These are phyloP conservation scores for Pilophorus perplexus DNA, from an alignment of 2,888 invertebrate genomes.

Conservation along the genomic window DNA sequence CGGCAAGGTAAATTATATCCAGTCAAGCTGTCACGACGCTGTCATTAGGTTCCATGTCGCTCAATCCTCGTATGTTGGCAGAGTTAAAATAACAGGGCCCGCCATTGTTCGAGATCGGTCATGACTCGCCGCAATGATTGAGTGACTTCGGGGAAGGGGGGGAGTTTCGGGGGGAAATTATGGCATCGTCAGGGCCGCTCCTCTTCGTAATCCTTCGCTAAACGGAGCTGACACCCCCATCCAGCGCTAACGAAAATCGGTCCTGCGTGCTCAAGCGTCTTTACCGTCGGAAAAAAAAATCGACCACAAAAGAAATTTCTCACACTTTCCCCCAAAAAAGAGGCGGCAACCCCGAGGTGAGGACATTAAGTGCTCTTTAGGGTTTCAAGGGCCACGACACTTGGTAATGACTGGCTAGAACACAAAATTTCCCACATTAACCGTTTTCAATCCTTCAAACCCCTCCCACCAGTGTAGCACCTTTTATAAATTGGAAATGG, in stretches of 20 bases:
- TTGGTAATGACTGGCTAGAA: conserved; percentile 1
- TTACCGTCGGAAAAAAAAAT: conserved; percentile 2
- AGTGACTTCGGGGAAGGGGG: too few species aligned
- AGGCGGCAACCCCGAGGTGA: not conserved
- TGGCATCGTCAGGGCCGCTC: too few species aligned
- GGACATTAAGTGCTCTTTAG: conserved; percentile 1
- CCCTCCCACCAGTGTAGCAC: too few species aligned
- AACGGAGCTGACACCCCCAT: not conserved
- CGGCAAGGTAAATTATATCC: conserved; percentile 11
- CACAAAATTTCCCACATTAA: conserved; percentile 17
- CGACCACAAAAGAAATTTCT: conserved; percentile 12
- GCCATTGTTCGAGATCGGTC: conserved; percentile 13
- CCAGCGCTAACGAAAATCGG: not conserved
- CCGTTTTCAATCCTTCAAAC: too few species aligned
- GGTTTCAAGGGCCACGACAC: not conserved
- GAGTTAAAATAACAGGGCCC: not conserved
- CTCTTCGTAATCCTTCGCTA: conserved; percentile 2
- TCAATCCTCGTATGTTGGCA: not conserved
- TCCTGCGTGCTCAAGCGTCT: not conserved
- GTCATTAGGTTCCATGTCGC: conserved; percentile 2
- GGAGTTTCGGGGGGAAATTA: too few species aligned
- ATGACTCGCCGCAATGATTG: too few species aligned
- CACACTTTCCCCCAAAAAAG: conserved; percentile 14
- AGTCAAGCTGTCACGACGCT: conserved; percentile 11
- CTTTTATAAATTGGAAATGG: too few species aligned